Evolutionary conservation across 2,797 vertebrate species (phyloP), one percentile per base, ranked within the genome.

Genomic region (Phrynocephalus forsythii): DNA sequence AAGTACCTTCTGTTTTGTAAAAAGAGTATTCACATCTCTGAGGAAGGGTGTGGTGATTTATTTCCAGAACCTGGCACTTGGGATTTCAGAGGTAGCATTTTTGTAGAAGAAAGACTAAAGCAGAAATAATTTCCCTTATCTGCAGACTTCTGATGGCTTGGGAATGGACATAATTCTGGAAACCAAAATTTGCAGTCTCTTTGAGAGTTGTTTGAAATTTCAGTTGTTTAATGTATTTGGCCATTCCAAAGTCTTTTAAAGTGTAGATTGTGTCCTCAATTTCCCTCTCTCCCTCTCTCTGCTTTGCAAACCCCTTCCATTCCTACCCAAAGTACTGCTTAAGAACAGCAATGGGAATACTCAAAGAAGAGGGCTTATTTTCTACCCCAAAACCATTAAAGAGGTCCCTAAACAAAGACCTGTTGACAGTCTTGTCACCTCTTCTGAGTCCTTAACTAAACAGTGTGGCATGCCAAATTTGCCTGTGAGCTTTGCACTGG

Each of bases 31-130:
- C 20, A 69, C 22, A 75, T 44, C 38, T 66, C 24, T 76, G 33
- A 56, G 28, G 48, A 68, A 26, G 68, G 77, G 67, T 68, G 60
- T 69, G 30, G 48, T 85, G 28, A 69, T 78, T 78, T 13, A 78
- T 63, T 84, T 84, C 78, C 63, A 63, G n/a, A 79, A 86, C 76
- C 38, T 16, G 44, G 72, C 83, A 76, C 10, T 78, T 79, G 75
- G 66, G 38, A 79, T 79, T 85, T 68, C 44, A 44, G 83, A 44
- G 75, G 33, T 75, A 71, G 71, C 50, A 48, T 83, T 71, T 68
- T 30, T 71, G 52, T 0, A n/a, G 48, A 76, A 26, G 38, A 76
- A 76, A 76, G 38, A 48, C 6, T 76, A 44, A 44, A 48, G 38
- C 33, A 76, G 73, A 24, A 3, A 44, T 3, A 83, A 72, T 72